A percentile compares a stretch with the other conserved stretches of the same genome.
Conservation (phyloP, 1,140 invertebrate genomes). For the Ylistrum balloti region DNA sequence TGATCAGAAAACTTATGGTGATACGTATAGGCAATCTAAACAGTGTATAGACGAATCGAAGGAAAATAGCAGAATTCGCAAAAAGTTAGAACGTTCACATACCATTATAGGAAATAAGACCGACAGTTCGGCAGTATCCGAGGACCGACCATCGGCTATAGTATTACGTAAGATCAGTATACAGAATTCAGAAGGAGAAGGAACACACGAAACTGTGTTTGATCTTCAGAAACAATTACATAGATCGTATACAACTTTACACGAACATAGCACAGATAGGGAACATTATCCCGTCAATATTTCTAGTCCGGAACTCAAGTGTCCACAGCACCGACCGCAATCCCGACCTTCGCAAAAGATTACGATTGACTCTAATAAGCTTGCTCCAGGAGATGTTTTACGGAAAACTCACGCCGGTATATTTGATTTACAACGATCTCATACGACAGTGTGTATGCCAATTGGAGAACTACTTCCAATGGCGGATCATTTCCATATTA, state of each 20-base stretch:
- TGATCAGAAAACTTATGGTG: not conserved
- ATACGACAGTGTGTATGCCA: slow-evolving; percentile 56
- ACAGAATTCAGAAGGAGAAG: not conserved
- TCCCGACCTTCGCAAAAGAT: not conserved
- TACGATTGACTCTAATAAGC: not conserved
- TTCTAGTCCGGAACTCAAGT: not conserved
- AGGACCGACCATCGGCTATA: not conserved
- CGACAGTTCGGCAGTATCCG: not conserved
- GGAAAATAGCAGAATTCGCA: not conserved
- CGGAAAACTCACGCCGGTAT: not conserved
- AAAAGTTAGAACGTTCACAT: not conserved
- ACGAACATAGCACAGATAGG: not conserved
- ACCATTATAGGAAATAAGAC: not conserved
- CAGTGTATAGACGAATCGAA: not conserved
- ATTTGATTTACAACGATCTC: slow-evolving; percentile 38
- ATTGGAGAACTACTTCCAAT: slow-evolving; percentile 57
- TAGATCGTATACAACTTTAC: not conserved
- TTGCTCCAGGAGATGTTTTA: not conserved
- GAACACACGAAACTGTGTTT: not conserved
- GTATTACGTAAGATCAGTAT: slow-evolving; percentile 3
- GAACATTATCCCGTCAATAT: not conserved
- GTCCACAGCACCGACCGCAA: not conserved
- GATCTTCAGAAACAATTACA: not conserved
- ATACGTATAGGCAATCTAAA: not conserved
- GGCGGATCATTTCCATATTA: slow-evolving; percentile 48